Evolutionary conservation across 2,113 vertebrate species (phyloP), one percentile per base, ranked within the genome.

Genomic region (Progne subis): DNA sequence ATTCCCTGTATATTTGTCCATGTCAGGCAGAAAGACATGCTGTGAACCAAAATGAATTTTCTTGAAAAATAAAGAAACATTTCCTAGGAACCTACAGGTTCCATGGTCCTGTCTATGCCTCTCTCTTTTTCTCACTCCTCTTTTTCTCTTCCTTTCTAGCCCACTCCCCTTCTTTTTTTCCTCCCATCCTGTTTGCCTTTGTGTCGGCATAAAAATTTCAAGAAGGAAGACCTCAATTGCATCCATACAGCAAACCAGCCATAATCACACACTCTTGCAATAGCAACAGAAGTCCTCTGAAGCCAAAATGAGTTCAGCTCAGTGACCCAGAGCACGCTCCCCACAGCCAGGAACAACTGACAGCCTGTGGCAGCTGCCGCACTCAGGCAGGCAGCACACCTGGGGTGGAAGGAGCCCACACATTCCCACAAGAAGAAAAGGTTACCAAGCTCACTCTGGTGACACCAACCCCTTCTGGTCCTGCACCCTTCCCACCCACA

Each of bases 131-230:
- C 24, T 21, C 49, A 17, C 12, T n/a, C 11, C 8, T 49, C 21
- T 37, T 70, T 68, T 44, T 34, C 5, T 6, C 16, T n/a, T 34
- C 26, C 6, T 41, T 34, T 37, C 32, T 21, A 44, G 6, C 7
- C 19, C 2, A 2, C 16, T 46, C 3, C 5, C 13, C 8, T 5
- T 8, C 4, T 9, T 7, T 11, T 7, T 11, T 8, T 1, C 4
- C 3, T 2, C 18, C 20, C 14, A 25, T 6, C 2, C 8, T 47
- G 1, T 34, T 37, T 56, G 6, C 11, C 41, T 14, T 71, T 31
- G 19, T 14, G 7, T 8, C 47, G 20, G 12, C 11, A 64, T 6
- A 6, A 72, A 34, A 39, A 79, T 4, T 19, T 24, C 5, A 20
- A 50, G 47, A 79, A 32, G 21, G 43, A 68, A 31, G 34, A 63